Evolutionary conservation across 23 tunicate species (phyloP), one percentile per base, ranked within the genome.

Genomic region (Halocynthia roretzi): DNA sequence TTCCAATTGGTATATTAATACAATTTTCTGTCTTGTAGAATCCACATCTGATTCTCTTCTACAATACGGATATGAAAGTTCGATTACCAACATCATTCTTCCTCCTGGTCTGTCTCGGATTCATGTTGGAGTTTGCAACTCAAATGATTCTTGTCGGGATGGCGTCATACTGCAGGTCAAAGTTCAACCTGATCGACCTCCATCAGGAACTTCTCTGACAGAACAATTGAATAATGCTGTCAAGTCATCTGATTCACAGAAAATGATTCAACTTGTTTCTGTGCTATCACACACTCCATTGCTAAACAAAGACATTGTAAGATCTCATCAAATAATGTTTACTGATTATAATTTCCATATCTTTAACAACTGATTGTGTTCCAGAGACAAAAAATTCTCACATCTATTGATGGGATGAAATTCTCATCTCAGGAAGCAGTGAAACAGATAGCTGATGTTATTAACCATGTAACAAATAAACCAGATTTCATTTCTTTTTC

Each of bases 51-150:
- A 31, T 31, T 31, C 17, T 65, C 70, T 65, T 15, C 70, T 65
- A 11, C 70, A 65, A 65, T 65, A 65, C 31, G 70, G 70, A 9
- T 65, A 65, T 15, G 70, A 65, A 65, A 65, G 48, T 15, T 40
- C 22, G 5, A 9, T 65, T 15, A 15, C 19, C 9, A 48, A 65
- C 31, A 20, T 65, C 22, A 65, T 65, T 10, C 70, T 65, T 65
- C 70, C 15, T 20, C 70, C 70, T 65, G 70, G 18, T 10, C 31
- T 20, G 10, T 10, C 19, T 48, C 18, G 31, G 31, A 65, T 65
- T 8, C 70, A 65, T 9, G 70, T 15, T 20, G 70, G 5, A 65
- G 9, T 15, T 20, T 65, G 70, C 31, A 6, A 65, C 31, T 65
- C 70, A 10, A 48, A 9, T 65, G 70, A 48, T 65, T 65, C 6